A percentile compares a stretch with the other conserved stretches of the same genome.
These are phyloP conservation scores for Patella vulgata DNA, from an alignment of 1,140 invertebrate species.

Conservation along the genomic window DNA sequence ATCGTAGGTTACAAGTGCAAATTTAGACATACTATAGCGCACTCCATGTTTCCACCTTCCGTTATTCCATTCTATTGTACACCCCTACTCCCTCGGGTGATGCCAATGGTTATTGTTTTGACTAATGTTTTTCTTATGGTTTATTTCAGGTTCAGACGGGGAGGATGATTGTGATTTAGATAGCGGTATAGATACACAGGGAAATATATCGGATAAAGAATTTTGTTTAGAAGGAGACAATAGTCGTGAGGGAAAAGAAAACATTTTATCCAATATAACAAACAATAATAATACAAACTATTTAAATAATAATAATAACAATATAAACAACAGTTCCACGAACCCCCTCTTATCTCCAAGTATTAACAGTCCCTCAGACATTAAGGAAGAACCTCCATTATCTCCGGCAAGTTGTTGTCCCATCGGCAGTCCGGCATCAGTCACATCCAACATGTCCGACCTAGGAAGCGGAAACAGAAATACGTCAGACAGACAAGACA, in stretches of 20 bases:
- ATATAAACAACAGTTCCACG: conserved; percentile 28
- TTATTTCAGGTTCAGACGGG: conserved; percentile 55
- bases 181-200: conserved; percentile 49
- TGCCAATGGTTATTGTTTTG: too few species aligned
- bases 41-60: too few species aligned
- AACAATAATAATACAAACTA: conserved; percentile 34
- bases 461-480: too few species aligned
- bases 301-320: conserved; percentile 39
- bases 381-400: conserved; percentile 45
- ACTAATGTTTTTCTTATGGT: too few species aligned
- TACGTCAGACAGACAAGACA: conserved; percentile 34
- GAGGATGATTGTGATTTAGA: conserved; percentile 58
- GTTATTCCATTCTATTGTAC: too few species aligned
- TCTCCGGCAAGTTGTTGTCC: conserved; percentile 20
- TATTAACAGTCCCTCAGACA: conserved; percentile 36
- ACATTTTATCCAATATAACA: conserved; percentile 42
- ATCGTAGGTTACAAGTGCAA: too few species aligned
- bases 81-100: too few species aligned
- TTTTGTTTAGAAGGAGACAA: conserved; percentile 50
- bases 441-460: conserved; percentile 16
- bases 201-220: conserved; percentile 52
- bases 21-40: too few species aligned
- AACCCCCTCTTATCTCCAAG: conserved; percentile 27
- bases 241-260: conserved; percentile 47
- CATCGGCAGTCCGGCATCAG: conserved; percentile 31